Conservation (phyloP, 2,113 vertebrate species). For the Orcinus orca region DNA sequence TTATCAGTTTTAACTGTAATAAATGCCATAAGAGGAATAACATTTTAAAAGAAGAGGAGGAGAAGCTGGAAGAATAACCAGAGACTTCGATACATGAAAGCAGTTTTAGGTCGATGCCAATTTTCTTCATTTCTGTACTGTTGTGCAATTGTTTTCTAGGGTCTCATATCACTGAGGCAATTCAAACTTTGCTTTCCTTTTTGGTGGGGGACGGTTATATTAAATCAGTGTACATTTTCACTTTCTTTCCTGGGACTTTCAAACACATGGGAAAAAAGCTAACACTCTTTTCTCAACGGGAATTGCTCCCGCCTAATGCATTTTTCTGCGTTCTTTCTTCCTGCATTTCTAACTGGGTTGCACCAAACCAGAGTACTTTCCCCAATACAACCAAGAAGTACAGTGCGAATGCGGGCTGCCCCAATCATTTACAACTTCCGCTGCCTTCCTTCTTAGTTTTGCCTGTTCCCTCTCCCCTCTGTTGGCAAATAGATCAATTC, state of each 20-base stretch:
- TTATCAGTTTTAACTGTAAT: not conserved
- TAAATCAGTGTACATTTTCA: not conserved
- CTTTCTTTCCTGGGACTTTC: not conserved
- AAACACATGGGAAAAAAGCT: not conserved
- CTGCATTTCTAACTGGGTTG: not conserved
- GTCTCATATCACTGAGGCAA: not conserved
- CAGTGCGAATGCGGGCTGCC: fast-evolving
- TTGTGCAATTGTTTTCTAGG: not conserved
- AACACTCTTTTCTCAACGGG: not conserved
- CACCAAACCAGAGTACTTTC: not conserved
- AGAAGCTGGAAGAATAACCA: not conserved
- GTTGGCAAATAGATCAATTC: slow-evolving; percentile 43
- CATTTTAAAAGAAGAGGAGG: not conserved
- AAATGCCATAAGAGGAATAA: not conserved
- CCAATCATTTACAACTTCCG: not conserved
- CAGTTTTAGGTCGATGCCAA: not conserved
- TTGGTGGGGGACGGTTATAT: not conserved
- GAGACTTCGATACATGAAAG: too few relatives aligned
- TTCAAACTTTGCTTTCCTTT: not conserved
- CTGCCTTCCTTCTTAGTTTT: not conserved
- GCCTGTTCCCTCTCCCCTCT: not conserved
- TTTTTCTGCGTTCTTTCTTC: not conserved
- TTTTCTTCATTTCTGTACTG: not conserved
- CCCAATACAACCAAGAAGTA: not conserved
- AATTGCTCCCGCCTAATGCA: too few relatives aligned